Base-by-base conservation (phyloP, 2,797 vertebrate species). In the Enteromius thamalakanensis region DNA sequence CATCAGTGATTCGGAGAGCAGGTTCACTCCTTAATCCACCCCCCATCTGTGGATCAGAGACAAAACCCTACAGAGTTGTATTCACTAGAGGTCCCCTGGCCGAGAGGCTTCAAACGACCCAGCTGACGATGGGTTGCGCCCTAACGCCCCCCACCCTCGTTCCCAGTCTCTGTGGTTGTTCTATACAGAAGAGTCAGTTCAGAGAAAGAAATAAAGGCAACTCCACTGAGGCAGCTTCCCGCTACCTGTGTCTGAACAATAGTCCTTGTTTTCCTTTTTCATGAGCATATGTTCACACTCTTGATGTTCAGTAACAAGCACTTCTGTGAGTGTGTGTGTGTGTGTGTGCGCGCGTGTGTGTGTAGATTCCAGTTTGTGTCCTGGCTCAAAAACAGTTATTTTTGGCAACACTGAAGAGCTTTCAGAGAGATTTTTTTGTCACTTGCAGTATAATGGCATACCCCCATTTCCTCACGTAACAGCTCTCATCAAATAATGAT, bases 401-500 rank as follows among this genome's bases (percentile, higher is more conserved):
- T 95, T 95, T 95, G 94, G 94, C 94, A 95, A 95, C 93, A 91
- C 91, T 91, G 88, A 94, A 91, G 93, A 94, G 92, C 91, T 93
- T 94, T 93, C 89, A 89, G 89, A 92, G 89, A 90, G 49, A 60
- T 87, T 81, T 87, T 81, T 84, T 76, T 82, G 82, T 81, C 91
- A 91, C 81, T 89, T 89, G 90, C 89, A 89, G 91, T 92, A 88
- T 89, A 91, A 91, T 89, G 89, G 90, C 91, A 88, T 91, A 90
- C 76, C 90, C 91, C 90, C 84, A 88, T 91, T 89, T 93, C 89
- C 90, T 87, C 85, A 88, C 88, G 74, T 91, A 90, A 92, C 92
- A 91, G 91, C 89, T 91, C 90, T 89, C 90, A 90, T 91, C 86
- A 91, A 90, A 91, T 84, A 85, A 92, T 88, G 86, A 91, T 86